Conservation (phyloP, 2,113 vertebrate species). For the Cranoglanis bouderius region DNA sequence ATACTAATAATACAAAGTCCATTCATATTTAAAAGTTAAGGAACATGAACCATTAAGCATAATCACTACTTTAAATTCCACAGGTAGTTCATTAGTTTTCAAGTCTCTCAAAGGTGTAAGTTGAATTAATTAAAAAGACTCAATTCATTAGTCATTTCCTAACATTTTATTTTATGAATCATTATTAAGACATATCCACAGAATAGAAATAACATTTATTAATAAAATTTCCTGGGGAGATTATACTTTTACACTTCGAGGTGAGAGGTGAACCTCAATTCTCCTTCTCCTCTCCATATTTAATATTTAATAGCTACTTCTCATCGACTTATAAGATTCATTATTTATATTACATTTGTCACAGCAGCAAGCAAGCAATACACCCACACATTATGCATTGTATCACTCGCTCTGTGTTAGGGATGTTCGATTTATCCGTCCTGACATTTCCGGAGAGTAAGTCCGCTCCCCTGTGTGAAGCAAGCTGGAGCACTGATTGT, state of each 20-base stretch:
- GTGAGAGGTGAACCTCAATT: not conserved
- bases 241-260: not conserved
- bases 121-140: not conserved
- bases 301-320: not conserved
- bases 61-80: constrained; percentile 7
- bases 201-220: not conserved
- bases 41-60: not conserved
- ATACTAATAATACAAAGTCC: constrained; percentile 16
- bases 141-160: not conserved
- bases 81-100: constrained; percentile 9
- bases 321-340: not conserved
- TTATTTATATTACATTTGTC: constrained; percentile 36
- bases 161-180: not conserved
- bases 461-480: constrained; percentile 27
- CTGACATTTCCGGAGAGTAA: constrained; percentile 51
- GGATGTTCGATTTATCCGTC: constrained; percentile 51
- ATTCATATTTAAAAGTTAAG: constrained; percentile 15
- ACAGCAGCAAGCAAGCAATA: constrained; percentile 43
- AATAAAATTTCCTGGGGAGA: not conserved
- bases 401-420: constrained; percentile 30
- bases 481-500: constrained; percentile 49
- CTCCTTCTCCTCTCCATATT: not conserved
- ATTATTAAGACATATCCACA: not conserved
- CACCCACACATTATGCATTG: constrained; percentile 25
- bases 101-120: constrained; percentile 1